phyloP scores from a whole-genome alignment of 2,888 invertebrate genomes.

The Xylophagus ater region DNA sequence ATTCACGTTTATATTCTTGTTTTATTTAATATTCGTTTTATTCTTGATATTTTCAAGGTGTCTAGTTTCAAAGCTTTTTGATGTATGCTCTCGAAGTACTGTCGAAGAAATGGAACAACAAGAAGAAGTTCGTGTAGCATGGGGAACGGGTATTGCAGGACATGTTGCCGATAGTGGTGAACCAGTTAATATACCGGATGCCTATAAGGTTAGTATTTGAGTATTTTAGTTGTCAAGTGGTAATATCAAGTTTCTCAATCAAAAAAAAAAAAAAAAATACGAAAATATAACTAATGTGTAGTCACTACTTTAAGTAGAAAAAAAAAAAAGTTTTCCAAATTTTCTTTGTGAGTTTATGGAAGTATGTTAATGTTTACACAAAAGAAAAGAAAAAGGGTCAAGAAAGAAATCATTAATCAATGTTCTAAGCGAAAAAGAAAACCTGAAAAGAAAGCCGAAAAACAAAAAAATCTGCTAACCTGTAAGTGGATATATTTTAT shows the following conservation, averaged over 20 bases:
- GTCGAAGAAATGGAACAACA: constrained; percentile 85
- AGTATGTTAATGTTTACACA: too few species aligned
- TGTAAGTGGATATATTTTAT: too few species aligned
- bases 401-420: too few species aligned
- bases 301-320: background rate
- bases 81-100: constrained; percentile 87
- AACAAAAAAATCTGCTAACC: too few species aligned
- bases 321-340: too few species aligned
- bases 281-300: background rate
- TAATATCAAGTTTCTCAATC: background rate
- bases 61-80: constrained; percentile 87
- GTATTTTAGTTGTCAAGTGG: too few species aligned
- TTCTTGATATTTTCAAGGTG: constrained; percentile 47
- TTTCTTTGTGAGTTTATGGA: too few species aligned
- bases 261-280: background rate
- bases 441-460: too few species aligned
- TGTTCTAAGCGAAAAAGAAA: too few species aligned
- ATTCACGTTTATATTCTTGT: background rate
- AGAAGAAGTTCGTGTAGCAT: constrained; percentile 85
- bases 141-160: constrained; percentile 92
- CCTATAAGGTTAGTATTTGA: constrained; percentile 78
- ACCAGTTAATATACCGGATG: constrained; percentile 90
- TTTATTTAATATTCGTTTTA: background rate
- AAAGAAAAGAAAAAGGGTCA: too few species aligned
- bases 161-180: constrained; percentile 88